Conservation (phyloP, 2,113 vertebrate species). For the Hepsetus odoe region DNA sequence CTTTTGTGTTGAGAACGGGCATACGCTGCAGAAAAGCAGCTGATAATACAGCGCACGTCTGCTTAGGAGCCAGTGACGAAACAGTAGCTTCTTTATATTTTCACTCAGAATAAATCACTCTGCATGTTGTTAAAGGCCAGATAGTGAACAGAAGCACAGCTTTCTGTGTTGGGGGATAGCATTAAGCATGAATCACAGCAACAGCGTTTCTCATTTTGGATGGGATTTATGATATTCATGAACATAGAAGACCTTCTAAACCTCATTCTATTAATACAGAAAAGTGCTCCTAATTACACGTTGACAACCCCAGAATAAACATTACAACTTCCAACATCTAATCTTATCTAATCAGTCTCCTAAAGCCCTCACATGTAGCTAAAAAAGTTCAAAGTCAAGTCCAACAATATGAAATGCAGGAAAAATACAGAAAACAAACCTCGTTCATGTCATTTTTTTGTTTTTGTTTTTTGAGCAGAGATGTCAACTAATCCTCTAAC, state of each 20-base stretch:
- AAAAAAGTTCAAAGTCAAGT: too few relatives aligned
- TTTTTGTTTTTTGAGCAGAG: too few relatives aligned
- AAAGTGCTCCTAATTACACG: not conserved
- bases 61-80: conserved; percentile 13
- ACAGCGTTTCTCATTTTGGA: not conserved
- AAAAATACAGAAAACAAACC: not conserved
- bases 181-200: not conserved
- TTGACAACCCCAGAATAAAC: too few relatives aligned
- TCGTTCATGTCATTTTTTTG: too few relatives aligned
- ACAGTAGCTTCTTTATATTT: conserved; percentile 31
- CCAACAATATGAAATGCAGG: not conserved
- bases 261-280: not conserved
- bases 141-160: not conserved
- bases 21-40: conserved; percentile 37
- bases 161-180: not conserved
- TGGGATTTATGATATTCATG: too few relatives aligned
- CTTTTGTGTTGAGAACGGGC: conserved; percentile 42
- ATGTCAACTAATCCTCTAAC: too few relatives aligned
- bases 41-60: conserved; percentile 56
- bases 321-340: too few relatives aligned
- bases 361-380: not conserved
- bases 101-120: not conserved
- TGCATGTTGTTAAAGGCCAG: not conserved
- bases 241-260: too few relatives aligned
- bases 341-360: not conserved